phyloP scores from a whole-genome alignment of 2,888 invertebrate species.

The Apoda limacodes region DNA sequence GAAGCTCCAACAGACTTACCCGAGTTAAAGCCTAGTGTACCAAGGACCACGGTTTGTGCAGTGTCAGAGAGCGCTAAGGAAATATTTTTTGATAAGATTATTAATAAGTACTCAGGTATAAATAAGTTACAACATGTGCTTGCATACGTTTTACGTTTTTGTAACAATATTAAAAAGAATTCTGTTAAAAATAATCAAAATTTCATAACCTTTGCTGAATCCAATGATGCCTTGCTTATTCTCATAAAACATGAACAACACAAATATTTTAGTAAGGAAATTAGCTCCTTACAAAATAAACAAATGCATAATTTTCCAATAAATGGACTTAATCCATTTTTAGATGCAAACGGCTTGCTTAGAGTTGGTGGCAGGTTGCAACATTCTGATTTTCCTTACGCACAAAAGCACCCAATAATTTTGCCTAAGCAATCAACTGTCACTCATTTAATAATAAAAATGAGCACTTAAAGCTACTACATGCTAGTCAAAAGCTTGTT shows the following conservation, averaged over 20 bases:
- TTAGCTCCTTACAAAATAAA: conserved; percentile 6
- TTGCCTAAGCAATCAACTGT: conserved; percentile 12
- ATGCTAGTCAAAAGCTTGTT: too few relatives aligned
- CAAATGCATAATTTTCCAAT: conserved; percentile 7
- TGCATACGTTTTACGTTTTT: conserved; percentile 14
- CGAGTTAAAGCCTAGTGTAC: too few relatives aligned
- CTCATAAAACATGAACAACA: conserved; percentile 15
- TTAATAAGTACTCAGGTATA: conserved; percentile 14
- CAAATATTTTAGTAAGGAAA: conserved; percentile 11
- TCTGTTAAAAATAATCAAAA: conserved; percentile 2
- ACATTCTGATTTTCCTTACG: conserved; percentile 9
- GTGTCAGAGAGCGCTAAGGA: too few relatives aligned
- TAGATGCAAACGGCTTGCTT: conserved; percentile 12
- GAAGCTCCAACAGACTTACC: too few relatives aligned
- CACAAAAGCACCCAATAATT: conserved; percentile 15
- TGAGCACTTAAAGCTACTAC: too few relatives aligned
- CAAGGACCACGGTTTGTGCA: too few relatives aligned
- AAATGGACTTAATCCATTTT: conserved; percentile 17
- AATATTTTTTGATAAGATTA: background rate
- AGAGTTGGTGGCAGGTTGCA: conserved; percentile 18
- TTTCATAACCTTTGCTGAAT: conserved; percentile 3
- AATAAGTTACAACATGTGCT: conserved; percentile 13
- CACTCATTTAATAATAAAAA: conserved; percentile 14
- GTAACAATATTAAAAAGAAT: conserved; percentile 11
- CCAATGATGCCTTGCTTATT: conserved; percentile 5